Evolutionary conservation across 2,113 vertebrate species (phyloP), one percentile per base, ranked within the genome.

Genomic region (Toxotes chatareus): DNA sequence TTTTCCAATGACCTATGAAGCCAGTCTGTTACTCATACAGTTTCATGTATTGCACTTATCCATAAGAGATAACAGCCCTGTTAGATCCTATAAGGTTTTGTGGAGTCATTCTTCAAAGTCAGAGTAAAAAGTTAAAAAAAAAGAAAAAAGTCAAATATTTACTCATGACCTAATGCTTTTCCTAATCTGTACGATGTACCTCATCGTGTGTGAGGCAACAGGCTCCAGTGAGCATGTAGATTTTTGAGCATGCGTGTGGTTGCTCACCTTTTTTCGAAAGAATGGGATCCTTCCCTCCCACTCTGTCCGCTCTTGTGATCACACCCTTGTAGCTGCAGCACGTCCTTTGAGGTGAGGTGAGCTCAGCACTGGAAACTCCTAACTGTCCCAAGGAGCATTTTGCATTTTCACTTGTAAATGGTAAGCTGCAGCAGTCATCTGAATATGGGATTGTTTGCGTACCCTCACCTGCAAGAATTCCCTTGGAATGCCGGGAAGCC

Each of bases 391-490:
- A 23, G 9, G 12, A 71, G 57, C 53, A 82, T 73, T 76, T 31
- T 40, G 32, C 31, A 61, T 36, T 40, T 64, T 62, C 12, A 19
- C 44, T 38, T 69, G 67, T 40, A 56, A 31, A 72, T 5, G 44
- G 4, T 16, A 66, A 5, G 32, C 60, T 70, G 31, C 51, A 56
- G 56, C 49, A 55, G 79, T 78, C 63, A 57, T 81, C 61, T 34
- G 53, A 71, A 70, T 19, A 38, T 59, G 42, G 65, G 73, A 79
- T 70, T 76, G 77, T 86, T 86, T 68, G 64, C 56, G 12, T 74
- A 90, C 85, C 80, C 80, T 92, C 86, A 94, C 91, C 91, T 93
- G 91, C 76, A 83, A 86, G 62, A 88, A 87, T 88, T 90, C 86
- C 59, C 74, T 56, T 84, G 91, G 91, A 92, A 93, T 91, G 86